Percentiles rank a stretch among this genome's conserved stretches.
These are phyloP conservation scores for Bombyx mori DNA, from an alignment of 1,140 invertebrate genomes.

Conservation along the genomic window ASM3026992v2 NC_085121.1:10048001-10048500, in stretches of 20 bases:
- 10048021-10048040: constrained; percentile 63
- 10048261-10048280: constrained; percentile 26
- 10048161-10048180: constrained; percentile 26
- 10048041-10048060: constrained; percentile 16
- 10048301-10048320: constrained; percentile 17
- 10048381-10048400: constrained; percentile 43
- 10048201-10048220: constrained; percentile 51
- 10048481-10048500: constrained; percentile 16
- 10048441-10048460: constrained; percentile 18
- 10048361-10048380: constrained; percentile 39
- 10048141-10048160: constrained; percentile 1
- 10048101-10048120: constrained; percentile 3
- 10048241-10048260: constrained; percentile 17
- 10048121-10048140: constrained; percentile 1
- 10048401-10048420: too few relatives aligned
- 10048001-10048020: constrained; percentile 52
- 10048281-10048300: constrained; percentile 32
- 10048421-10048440: constrained; percentile 14
- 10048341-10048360: constrained; percentile 23
- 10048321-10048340: constrained; percentile 33
- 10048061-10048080: constrained; percentile 16
- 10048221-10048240: constrained; percentile 47
- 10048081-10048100: constrained; percentile 8
- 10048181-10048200: constrained; percentile 17
- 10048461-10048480: constrained; percentile 15